These are phyloP conservation scores for Drosophila barbarae DNA, from an alignment of 2,888 invertebrate genomes.

Conservation along the genomic window DNA sequence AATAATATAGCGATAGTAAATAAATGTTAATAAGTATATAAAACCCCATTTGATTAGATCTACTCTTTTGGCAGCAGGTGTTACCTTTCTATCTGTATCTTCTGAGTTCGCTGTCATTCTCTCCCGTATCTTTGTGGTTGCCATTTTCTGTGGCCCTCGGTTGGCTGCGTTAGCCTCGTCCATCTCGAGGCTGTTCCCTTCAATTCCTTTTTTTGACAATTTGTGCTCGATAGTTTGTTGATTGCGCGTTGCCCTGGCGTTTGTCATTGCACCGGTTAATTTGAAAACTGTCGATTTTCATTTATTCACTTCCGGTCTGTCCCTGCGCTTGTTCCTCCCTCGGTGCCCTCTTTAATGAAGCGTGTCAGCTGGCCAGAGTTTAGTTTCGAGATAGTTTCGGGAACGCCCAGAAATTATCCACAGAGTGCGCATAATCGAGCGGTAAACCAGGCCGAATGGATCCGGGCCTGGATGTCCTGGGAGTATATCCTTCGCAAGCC, in stretches of 20 bases:
- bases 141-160: conserved; percentile 41
- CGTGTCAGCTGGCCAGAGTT: conserved; percentile 30
- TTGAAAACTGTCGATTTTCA: conserved; percentile 68
- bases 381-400: conserved; percentile 43
- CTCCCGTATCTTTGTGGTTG: conserved; percentile 18
- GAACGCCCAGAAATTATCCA: conserved; percentile 39
- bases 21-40: neutral
- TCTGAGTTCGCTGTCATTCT: conserved; percentile 8
- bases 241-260: conserved; percentile 34
- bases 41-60: neutral
- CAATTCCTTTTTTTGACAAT: conserved; percentile 48
- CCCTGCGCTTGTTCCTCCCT: conserved; percentile 27
- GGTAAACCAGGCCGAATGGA: conserved; percentile 55
- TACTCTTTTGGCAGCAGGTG: conserved; percentile 12
- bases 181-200: conserved; percentile 3
- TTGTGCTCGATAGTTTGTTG: conserved; percentile 45
- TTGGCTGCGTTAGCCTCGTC: conserved; percentile 40
- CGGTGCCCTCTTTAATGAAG: conserved; percentile 13
- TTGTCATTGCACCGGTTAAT: conserved; percentile 66
- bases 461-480: conserved; percentile 13
- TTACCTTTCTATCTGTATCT: conserved; percentile 1
- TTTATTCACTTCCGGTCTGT: conserved; percentile 62
- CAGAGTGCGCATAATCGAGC: conserved; percentile 50
- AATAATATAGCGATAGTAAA: neutral
- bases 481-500: conserved; percentile 13